Conservation (phyloP, 37 sponge, comb jelly and placozoan genomes). For the Eunapius fragilis region DNA sequence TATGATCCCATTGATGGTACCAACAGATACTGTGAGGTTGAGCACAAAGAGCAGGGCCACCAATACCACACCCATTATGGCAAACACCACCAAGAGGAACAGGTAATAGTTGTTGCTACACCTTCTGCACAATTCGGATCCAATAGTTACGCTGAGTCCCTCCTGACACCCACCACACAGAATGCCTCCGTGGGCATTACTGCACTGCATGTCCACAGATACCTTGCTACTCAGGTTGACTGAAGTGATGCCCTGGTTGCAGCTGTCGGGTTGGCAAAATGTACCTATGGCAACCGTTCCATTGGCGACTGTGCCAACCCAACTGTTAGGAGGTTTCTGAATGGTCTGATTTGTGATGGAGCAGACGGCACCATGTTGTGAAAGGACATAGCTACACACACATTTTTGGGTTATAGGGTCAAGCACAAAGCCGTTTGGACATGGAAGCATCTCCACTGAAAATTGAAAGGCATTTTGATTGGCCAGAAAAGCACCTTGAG, state of each 20-base stretch:
- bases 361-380: neutral
- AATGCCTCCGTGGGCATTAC: neutral
- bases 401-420: neutral
- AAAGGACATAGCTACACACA: neutral
- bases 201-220: neutral
- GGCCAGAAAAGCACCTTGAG: neutral
- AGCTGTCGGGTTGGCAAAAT: neutral
- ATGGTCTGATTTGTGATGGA: constrained; percentile 26
- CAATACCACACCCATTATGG: neutral
- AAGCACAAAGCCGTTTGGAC: neutral
- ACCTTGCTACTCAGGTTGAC: neutral
- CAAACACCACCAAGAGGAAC: neutral
- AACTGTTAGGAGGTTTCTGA: constrained; percentile 3
- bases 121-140: neutral
- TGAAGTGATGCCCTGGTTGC: neutral
- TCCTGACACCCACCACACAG: neutral
- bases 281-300: neutral
- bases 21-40: neutral
- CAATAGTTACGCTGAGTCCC: neutral
- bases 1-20: neutral
- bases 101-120: neutral
- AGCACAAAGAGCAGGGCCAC: neutral
- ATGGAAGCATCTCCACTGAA: neutral
- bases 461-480: neutral
- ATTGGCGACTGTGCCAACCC: constrained; percentile 17